phyloP scores from a whole-genome alignment of 2,797 vertebrate species.

The Gila robusta region DNA sequence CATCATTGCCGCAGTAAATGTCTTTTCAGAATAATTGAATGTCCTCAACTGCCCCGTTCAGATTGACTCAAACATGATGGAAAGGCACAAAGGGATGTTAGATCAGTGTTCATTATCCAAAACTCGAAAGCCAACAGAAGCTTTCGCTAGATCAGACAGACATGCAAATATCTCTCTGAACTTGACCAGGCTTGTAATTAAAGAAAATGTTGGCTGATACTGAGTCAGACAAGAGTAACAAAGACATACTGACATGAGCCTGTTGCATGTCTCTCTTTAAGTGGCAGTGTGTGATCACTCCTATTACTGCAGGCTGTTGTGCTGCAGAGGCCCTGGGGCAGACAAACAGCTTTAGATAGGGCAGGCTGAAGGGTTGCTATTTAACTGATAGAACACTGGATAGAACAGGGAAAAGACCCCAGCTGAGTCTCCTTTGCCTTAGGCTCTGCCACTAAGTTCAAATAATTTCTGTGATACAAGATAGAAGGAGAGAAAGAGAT shows the following conservation, averaged over 20 bases:
- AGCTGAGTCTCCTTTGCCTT: conserved; percentile 57
- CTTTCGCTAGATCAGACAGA: neutral
- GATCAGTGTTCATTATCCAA: conserved; percentile 6
- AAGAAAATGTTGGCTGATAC: conserved; percentile 42
- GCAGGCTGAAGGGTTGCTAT: conserved; percentile 67
- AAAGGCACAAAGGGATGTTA: conserved; percentile 27
- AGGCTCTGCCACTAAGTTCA: conserved; percentile 73
- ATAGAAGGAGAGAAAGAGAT: conserved; percentile 22
- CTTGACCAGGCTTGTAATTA: conserved; percentile 48
- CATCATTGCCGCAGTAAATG: neutral
- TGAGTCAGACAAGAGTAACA: conserved; percentile 43
- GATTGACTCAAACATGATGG: neutral
- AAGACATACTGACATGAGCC: conserved; percentile 52
- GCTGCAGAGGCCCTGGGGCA: conserved; percentile 54
- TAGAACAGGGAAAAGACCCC: conserved; percentile 45
- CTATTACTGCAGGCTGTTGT: conserved; percentile 59
- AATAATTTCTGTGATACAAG: conserved; percentile 70
- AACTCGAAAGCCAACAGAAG: conserved; percentile 1
- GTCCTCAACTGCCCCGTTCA: neutral
- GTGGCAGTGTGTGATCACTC: conserved; percentile 58
- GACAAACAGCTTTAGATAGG: conserved; percentile 70
- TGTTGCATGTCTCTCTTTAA: conserved; percentile 54
- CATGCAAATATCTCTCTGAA: conserved; percentile 33
- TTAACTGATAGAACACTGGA: conserved; percentile 62
- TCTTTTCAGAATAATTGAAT: conserved; percentile 24